Evolutionary conservation across 2,113 vertebrate genomes (phyloP).

Genomic region (Pristiophorus japonicus): DNA sequence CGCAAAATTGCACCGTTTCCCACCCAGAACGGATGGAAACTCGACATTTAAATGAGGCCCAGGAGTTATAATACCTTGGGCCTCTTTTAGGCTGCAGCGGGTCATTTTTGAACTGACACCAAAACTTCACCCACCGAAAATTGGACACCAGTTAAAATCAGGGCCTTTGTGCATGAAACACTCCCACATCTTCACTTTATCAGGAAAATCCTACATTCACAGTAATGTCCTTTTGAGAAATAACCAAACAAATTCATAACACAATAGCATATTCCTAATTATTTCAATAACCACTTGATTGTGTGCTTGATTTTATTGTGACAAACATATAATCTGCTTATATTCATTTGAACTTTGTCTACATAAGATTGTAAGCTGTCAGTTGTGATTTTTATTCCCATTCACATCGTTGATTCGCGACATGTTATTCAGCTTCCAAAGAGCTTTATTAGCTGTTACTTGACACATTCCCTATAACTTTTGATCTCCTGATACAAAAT

Average conservation of each 20-base stretch:
- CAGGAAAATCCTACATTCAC: neutral
- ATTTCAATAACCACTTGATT: neutral
- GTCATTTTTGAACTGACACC: neutral
- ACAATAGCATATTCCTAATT: neutral
- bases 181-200: neutral
- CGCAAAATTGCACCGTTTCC: neutral
- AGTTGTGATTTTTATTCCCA: neutral
- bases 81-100: neutral
- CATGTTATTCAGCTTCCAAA: conserved; percentile 15
- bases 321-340: neutral
- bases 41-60: too few relatives aligned
- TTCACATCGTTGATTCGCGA: neutral
- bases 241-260: neutral
- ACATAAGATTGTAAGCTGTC: neutral
- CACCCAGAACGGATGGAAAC: neutral
- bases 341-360: neutral
- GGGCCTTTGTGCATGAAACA: neutral
- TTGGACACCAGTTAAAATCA: too few relatives aligned
- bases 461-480: neutral
- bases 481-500: conserved; percentile 15
- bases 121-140: neutral
- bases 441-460: conserved; percentile 25
- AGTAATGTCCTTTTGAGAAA: neutral
- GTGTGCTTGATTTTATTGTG: neutral
- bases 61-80: neutral